Evolutionary conservation across 2,888 invertebrate genomes (phyloP).

Genomic region (Papilio elwesi): DNA sequence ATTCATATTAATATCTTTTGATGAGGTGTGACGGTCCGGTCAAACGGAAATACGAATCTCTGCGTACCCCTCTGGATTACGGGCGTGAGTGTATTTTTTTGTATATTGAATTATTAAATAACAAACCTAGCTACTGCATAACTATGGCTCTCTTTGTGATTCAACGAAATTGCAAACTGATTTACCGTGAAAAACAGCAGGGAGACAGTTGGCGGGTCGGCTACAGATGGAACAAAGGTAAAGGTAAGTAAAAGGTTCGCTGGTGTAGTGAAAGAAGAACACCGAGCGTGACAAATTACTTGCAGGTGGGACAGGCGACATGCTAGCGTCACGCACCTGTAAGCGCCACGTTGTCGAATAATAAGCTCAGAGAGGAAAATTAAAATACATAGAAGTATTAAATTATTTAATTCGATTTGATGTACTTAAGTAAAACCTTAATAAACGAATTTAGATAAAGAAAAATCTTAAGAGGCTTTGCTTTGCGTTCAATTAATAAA

Average conservation of each 20-base stretch:
- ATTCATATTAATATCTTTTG: no score
- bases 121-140: slow-evolving; percentile 3
- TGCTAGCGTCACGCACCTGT: slow-evolving; percentile 58
- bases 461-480: slow-evolving; percentile 16
- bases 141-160: slow-evolving; percentile 21
- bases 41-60: no score
- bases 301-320: slow-evolving; percentile 70
- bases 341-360: slow-evolving; percentile 26
- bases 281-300: slow-evolving; percentile 75
- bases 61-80: no score
- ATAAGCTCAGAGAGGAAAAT: neutral
- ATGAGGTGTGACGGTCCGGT: no score
- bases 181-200: slow-evolving; percentile 58
- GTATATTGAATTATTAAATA: no score
- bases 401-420: neutral
- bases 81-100: no score
- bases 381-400: neutral
- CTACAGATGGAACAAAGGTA: slow-evolving; percentile 55
- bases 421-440: no score
- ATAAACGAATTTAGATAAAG: neutral
- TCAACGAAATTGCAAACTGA: slow-evolving; percentile 59
- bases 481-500: no score
- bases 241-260: slow-evolving; percentile 69
- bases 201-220: slow-evolving; percentile 54
- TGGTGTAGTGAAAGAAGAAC: slow-evolving; percentile 48